These are phyloP conservation scores for Cyaniris semiargus DNA, from an alignment of 2,888 invertebrate species.

Conservation along the genomic window DNA sequence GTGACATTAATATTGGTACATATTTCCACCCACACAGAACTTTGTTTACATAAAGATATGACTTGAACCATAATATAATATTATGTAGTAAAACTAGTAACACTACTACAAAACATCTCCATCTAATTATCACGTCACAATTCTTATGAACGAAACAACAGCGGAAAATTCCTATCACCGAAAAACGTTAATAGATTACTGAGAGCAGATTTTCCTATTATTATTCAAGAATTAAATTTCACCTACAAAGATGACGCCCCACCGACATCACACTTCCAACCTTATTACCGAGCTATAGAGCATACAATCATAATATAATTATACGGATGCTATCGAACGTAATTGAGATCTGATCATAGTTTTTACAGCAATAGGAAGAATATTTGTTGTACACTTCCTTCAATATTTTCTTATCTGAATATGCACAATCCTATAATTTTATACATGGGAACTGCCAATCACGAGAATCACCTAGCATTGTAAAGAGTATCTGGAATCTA, in stretches of 20 bases:
- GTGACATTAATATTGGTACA: not conserved
- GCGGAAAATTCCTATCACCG: not conserved
- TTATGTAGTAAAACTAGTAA: not conserved
- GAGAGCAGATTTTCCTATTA: slow-evolving; percentile 15
- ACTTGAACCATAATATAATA: no score
- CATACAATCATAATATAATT: not conserved
- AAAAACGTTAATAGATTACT: not conserved
- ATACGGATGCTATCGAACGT: slow-evolving; percentile 13
- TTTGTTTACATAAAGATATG: no score
- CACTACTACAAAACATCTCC: not conserved
- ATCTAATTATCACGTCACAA: not conserved
- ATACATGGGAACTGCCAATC: not conserved
- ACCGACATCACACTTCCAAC: slow-evolving; percentile 2
- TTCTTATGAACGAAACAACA: not conserved
- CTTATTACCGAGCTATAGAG: not conserved
- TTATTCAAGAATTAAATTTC: slow-evolving; percentile 25
- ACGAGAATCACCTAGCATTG: not conserved
- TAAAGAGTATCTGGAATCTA: not conserved
- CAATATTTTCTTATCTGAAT: not conserved
- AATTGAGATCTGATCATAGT: slow-evolving; percentile 24
- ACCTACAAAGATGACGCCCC: not conserved
- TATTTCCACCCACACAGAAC: not conserved
- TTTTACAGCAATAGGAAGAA: slow-evolving; percentile 26
- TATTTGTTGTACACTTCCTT: slow-evolving; percentile 19
- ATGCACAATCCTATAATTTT: slow-evolving; percentile 7